Conservation (phyloP, 2,888 invertebrate species). For the Xestia xanthographa region DNA sequence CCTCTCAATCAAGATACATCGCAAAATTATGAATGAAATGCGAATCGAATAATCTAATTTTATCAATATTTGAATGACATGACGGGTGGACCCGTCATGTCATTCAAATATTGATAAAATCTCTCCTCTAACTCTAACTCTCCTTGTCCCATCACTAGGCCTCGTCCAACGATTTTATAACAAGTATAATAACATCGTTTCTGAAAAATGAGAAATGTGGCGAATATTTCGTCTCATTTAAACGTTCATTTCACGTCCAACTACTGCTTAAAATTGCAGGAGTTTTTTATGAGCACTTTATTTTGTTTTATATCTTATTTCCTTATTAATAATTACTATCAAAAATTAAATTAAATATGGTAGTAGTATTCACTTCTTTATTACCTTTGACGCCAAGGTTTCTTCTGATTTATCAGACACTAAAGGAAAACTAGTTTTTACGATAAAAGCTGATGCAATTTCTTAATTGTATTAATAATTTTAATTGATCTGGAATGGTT, state of each 20-base stretch:
- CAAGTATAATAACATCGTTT: conserved; percentile 71
- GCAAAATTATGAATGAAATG: neutral
- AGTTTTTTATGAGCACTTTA: conserved; percentile 42
- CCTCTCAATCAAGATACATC: neutral
- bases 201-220: conserved; percentile 59
- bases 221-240: conserved; percentile 22
- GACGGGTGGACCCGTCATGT: too few species aligned
- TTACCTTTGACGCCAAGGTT: conserved; percentile 39
- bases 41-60: neutral
- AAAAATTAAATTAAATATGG: conserved; percentile 31
- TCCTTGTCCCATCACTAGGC: conserved; percentile 39
- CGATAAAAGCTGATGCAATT: conserved; percentile 26
- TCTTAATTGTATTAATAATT: conserved; percentile 14
- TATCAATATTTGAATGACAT: conserved; percentile 22
- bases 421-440: conserved; percentile 42
- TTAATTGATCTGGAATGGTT: neutral
- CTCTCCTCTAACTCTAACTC: too few species aligned
- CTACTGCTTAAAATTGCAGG: conserved; percentile 39
- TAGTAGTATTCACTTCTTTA: conserved; percentile 45
- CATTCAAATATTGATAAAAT: too few species aligned
- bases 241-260: conserved; percentile 29
- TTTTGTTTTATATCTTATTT: conserved; percentile 39
- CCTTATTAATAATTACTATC: conserved; percentile 46
- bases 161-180: conserved; percentile 57
- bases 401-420: conserved; percentile 28